Evolutionary conservation across 2,888 invertebrate species (phyloP).

Genomic region (Drosophila buzzatii): DNA sequence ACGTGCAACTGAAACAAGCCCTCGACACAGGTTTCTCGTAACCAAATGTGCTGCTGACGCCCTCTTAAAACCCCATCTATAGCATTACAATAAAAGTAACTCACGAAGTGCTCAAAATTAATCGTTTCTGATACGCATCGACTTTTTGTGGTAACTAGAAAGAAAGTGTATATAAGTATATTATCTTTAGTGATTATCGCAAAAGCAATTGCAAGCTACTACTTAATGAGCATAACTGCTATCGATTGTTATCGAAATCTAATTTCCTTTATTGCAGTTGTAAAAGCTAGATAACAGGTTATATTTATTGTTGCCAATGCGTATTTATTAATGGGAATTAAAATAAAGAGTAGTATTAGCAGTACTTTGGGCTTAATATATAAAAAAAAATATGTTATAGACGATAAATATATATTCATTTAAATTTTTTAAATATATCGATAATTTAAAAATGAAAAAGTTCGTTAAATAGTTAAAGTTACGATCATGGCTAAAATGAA

Average conservation of each 20-base stretch:
- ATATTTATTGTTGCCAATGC: background rate
- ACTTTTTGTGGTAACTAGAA: constrained; percentile 2
- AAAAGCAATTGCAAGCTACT: background rate
- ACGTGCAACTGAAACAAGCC: constrained; percentile 60
- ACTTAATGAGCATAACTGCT: background rate
- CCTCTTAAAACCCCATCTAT: constrained; percentile 36
- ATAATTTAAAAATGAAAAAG: background rate
- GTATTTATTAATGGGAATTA: background rate
- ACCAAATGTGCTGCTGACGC: constrained; percentile 34
- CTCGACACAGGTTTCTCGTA: constrained; percentile 38
- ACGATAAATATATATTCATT: too few relatives aligned
- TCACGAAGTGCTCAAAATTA: constrained; percentile 4
- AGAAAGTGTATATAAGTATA: background rate
- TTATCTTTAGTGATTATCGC: background rate
- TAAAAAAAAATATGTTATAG: background rate
- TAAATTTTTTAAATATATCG: background rate
- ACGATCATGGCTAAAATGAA: too few relatives aligned
- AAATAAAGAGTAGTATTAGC: background rate
- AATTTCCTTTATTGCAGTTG: background rate
- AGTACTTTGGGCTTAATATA: background rate
- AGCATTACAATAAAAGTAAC: constrained; percentile 33
- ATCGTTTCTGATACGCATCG: constrained; percentile 35
- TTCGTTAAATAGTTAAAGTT: too few relatives aligned
- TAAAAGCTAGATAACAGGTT: background rate
- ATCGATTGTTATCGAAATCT: constrained; percentile 6